phyloP scores from a whole-genome alignment of 2,888 invertebrate genomes.

The Perizoma affinitatum region DNA sequence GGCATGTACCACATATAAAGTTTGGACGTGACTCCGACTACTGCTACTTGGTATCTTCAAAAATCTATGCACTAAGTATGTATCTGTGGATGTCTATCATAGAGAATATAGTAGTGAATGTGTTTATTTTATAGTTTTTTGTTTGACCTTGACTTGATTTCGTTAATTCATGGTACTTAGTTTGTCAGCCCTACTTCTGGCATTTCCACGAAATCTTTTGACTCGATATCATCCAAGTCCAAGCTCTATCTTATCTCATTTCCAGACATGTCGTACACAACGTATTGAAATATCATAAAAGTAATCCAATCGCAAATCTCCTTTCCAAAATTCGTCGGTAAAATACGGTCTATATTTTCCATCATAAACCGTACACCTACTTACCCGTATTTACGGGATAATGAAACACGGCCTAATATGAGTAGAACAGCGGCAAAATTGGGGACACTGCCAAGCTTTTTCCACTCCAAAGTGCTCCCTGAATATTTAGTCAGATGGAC shows the following conservation, averaged over 20 bases:
- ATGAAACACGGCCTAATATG: constrained; percentile 39
- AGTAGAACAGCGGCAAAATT: constrained; percentile 39
- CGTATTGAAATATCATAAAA: constrained; percentile 29
- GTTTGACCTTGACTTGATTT: too few relatives aligned
- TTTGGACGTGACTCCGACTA: too few relatives aligned
- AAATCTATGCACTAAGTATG: too few relatives aligned
- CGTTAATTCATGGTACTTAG: too few relatives aligned
- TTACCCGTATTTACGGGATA: constrained; percentile 34
- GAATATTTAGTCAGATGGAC: constrained; percentile 48
- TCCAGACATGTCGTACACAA: constrained; percentile 14
- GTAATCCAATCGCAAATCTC: constrained; percentile 29
- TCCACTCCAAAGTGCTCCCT: constrained; percentile 43
- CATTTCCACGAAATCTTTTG: too few relatives aligned
- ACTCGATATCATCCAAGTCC: neutral
- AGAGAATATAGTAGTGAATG: too few relatives aligned
- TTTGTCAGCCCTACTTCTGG: too few relatives aligned
- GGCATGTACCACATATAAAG: too few relatives aligned
- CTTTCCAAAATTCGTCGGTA: constrained; percentile 23
- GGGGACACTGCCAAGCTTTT: constrained; percentile 43
- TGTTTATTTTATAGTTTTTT: too few relatives aligned
- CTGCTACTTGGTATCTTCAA: too few relatives aligned
- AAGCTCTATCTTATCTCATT: constrained; percentile 12
- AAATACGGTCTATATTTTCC: constrained; percentile 29
- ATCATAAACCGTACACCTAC: constrained; percentile 34
- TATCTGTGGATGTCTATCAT: too few relatives aligned